Base-by-base conservation (phyloP, 2,113 vertebrate species). In the Xenopus laevis region DNA sequence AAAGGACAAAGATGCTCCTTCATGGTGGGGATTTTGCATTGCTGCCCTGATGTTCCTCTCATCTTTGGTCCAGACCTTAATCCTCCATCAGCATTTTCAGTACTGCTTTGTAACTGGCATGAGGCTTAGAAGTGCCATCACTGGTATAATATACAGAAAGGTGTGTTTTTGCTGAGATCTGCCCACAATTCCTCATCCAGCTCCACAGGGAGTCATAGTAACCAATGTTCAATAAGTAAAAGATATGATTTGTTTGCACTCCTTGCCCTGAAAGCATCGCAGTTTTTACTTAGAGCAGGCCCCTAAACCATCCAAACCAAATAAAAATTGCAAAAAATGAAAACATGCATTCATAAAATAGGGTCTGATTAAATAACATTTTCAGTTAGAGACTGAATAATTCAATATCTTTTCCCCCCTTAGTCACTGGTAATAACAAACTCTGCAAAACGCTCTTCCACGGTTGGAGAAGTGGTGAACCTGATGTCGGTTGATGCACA, bases 401-500 rank as follows among this genome's bases (percentile, higher is more conserved):
- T 40, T 40, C 33, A 40, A 40, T 40, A 40, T 40, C 2, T 40
- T 40, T 40, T 12, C 23, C 23, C 23, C 23, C 23, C 23, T 10
- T 80, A 99, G 97, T 87, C 97, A 0, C 86, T 99, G 79, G 86
- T 92, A 53, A 99, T 99, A 81, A 96, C 93, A 1, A 98, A 94
- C 13, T 88, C 95, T 0, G 96, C 94, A 1, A 98, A 95, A 64
- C 95, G 93, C 4, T 88, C 92, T 0, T 95, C 94, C 4, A 97
- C 97, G 0, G 86, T 98, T 58, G 97, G 97, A 40, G 96, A 99
- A 81, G 88, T 98, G 0, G 96, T 98, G 71, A 98, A 99, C 84
- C 83, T 99, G 83, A 98, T 99, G 96, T 96, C 97, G 0, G 96
- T 98, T 79, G 97, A 99, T 1, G 95, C 96, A 0, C 96, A 99